Base-by-base conservation (phyloP, 2,888 invertebrate genomes). In the Harpalus rubripes region DNA sequence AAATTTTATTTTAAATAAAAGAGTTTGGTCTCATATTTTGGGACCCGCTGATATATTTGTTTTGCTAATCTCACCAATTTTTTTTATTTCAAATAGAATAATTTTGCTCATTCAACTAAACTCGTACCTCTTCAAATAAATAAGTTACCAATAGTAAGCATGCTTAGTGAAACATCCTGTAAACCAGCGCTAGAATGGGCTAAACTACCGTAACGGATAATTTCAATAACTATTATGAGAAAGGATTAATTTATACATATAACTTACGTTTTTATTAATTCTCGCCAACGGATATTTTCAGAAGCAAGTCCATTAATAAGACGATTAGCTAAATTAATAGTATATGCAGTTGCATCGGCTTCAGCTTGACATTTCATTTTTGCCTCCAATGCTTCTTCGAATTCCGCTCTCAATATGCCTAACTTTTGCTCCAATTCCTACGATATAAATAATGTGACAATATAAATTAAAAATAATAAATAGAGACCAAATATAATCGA, bases 361-460 rank as follows among this genome's bases (percentile, higher is more conserved):
- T 98, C 98, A 61, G 96, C 95, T 91, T 98, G 98, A 90, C 98
- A 98, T 88, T 96, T 96, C 91, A 96, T 93, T 90, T 98, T 98
- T 87, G 95, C 96, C 65, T 94, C 95, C 8, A 96, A 94, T 0
- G 98, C 98, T 87, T 94, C 94, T 89, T 97, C 97, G 92, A 97
- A 98, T 87, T 96, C 96, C 86, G 94, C 95, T 86, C 96, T 94
- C 87, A 98, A 91, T n/a, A 94, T 93, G 82, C 93, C 95, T 12
- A 98, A 91, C 88, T 96, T 95, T 87, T 94, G 94, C 91, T 98
- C 98, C 72, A 98, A 91, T 89, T 94, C 93, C 93, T 95, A 52
- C 16, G 6, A 84, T 12, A 41, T 26, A 18, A 65, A 65, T 5
- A 65, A 1, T 16, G 12, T 16, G 39, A 63, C 15, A 32, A 32